Base-by-base conservation (phyloP, 1,140 invertebrate species). In the Dendroctonus ponderosae region DNA sequence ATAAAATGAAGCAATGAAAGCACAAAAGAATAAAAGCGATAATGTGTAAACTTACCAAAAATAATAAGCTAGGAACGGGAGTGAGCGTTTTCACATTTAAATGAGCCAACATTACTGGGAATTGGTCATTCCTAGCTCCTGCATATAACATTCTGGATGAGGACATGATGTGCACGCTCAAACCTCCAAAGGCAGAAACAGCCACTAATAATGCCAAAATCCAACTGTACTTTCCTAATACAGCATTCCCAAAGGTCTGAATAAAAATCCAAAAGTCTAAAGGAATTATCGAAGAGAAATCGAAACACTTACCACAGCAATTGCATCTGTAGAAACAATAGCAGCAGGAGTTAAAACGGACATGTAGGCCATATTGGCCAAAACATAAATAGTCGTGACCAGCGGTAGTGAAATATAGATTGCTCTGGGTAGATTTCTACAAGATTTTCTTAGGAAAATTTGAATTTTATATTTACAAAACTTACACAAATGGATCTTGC, bases 351-450 rank as follows among this genome's bases (percentile, higher is more conserved):
- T 89, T 15, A 99, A 81, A 37, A 97, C 96, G 3, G 94, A 91
- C 71, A 98, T 86, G 79, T 98, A 98, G 0, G 96, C 91, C 54
- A 98, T 81, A 79, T 98, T 99, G 0, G 94, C 91, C 51, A 98
- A 79, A 9, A 96, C 86, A 80, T 99, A 99, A 66, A 98, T 91
- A 3, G 87, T 76, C 0, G 96, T 98, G 0, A 97, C 94, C 54
- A 97, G 71, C 3, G 94, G 92, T 67, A 97, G 80, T 1, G 95
- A 97, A 63, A 98, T 91, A 75, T 91, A 93, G 77, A 98, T 98
- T 7, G 97, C 95, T 53, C 90, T 85, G 4, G 97, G 96, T 42
- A 99, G 82, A 83, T 98, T 98, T 74, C 90, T 91, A 79, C 68
- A 80, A 81, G 52, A 99, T 66, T 98, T 91, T 3, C 87, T 76